Base-by-base conservation (phyloP, 2,797 vertebrate genomes). In the Xiphorhynchus erythropygius region DNA sequence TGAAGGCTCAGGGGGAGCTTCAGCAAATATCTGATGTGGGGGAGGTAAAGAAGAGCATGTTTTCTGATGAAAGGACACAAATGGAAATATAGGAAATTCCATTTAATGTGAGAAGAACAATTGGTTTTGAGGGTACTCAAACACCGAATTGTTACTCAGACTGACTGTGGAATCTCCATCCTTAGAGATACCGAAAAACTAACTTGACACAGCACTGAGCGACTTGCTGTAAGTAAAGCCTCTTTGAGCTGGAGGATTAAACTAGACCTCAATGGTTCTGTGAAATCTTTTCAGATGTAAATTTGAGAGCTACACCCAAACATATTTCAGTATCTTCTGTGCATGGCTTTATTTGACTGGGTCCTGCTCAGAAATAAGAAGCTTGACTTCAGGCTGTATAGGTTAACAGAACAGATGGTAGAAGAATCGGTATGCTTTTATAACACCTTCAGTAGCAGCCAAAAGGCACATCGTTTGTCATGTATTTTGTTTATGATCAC, bases 191-290 rank as follows among this genome's bases (percentile, higher is more conserved):
- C 19, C 25, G 2, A 93, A 77, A 76, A 91, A 8, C 7, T 30
- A 71, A 37, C 23, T 23, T 0, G 0, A 46, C 25, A 24, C 1
- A 27, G 39, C 32, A 67, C 52, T 49, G n/a, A 56, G 21, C 18
- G 83, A 46, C 5, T 3, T 57, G 37, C 17, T 73, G 14, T 35
- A 83, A 11, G 22, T 73, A 56, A 50, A 1, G 8, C 17, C 76
- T 33, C 37, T 64, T 42, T 88, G 57, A 90, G 62, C 44, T 81
- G 52, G 27, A 87, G 30, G 35, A 73, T 52, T 59, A 39, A 32
- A 39, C 21, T n/a, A 70, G 24, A 53, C 8, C 25, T 70, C 47
- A 41, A 10, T 5, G 16, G 30, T 25, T 52, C 33, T 41, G 10
- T 47, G 71, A 50, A 79, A 63, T 63, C n/a, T 77, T 75, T 81